Evolutionary conservation across 2,113 vertebrate genomes (phyloP).

Genomic region (Bungarus multicinctus): DNA sequence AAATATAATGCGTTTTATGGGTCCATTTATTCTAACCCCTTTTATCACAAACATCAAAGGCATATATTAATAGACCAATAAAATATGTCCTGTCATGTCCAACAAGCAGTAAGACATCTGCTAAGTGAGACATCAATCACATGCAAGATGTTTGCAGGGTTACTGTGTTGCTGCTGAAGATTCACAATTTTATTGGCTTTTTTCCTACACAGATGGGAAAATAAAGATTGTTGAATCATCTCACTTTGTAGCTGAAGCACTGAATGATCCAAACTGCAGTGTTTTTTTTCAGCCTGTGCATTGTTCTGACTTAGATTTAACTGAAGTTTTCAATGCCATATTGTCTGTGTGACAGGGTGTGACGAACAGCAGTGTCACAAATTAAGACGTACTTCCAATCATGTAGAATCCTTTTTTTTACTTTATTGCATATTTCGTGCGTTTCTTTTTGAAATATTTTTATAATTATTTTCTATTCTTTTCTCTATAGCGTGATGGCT

Average conservation of each 20-base stretch:
- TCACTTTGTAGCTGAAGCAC: conserved; percentile 47
- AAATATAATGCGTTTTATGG: conserved; percentile 47
- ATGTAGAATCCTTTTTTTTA: not conserved
- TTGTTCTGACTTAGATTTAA: conserved; percentile 37
- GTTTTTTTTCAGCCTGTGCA: conserved; percentile 35
- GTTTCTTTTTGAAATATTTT: not conserved
- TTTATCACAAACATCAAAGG: conserved; percentile 50
- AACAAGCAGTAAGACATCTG: conserved; percentile 60
- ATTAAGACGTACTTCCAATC: conserved; percentile 17
- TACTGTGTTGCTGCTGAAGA: conserved; percentile 42
- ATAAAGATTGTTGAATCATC: conserved; percentile 46
- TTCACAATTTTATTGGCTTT: conserved; percentile 43
- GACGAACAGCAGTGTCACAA: conserved; percentile 3
- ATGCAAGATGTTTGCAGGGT: conserved; percentile 45
- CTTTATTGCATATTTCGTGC: not conserved
- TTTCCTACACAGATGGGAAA: conserved; percentile 52
- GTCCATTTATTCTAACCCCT: conserved; percentile 55
- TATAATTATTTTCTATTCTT: not conserved
- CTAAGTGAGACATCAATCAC: conserved; percentile 54
- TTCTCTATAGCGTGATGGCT: not conserved
- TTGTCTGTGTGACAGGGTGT: conserved; percentile 20
- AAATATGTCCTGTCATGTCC: conserved; percentile 60
- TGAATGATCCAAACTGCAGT: conserved; percentile 42
- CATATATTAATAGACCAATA: conserved; percentile 56
- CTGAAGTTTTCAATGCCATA: conserved; percentile 31